Evolutionary conservation across 2,888 invertebrate genomes (phyloP).

Genomic region (Noctua janthina): DNA sequence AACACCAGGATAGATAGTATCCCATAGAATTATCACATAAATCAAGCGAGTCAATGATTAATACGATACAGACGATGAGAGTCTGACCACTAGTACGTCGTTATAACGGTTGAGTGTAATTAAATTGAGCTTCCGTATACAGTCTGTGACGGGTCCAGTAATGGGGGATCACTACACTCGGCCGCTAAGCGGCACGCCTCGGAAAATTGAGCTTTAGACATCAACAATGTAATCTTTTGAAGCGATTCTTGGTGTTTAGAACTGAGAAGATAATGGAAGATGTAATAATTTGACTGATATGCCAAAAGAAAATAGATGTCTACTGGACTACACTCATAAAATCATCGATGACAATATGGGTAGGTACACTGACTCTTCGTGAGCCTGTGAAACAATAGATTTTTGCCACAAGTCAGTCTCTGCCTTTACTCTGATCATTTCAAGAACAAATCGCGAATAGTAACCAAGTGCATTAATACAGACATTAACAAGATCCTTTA

Average conservation of each 20-base stretch:
- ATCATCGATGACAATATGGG: neutral
- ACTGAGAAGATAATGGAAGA: slow-evolving; percentile 9
- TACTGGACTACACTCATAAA: neutral
- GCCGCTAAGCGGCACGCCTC: slow-evolving; percentile 53
- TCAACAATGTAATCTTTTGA: slow-evolving; percentile 68
- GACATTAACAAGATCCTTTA: too few relatives aligned
- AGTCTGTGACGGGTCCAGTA: slow-evolving; percentile 66
- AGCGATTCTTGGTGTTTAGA: slow-evolving; percentile 30
- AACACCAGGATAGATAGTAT: slow-evolving; percentile 77
- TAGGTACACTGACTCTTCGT: too few relatives aligned
- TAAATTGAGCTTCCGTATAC: slow-evolving; percentile 88
- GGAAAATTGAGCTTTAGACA: slow-evolving; percentile 73
- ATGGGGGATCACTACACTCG: slow-evolving; percentile 63
- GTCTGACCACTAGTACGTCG: slow-evolving; percentile 77
- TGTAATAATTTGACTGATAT: neutral
- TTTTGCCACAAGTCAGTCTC: neutral
- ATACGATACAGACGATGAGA: slow-evolving; percentile 82
- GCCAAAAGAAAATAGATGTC: neutral
- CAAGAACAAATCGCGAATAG: too few relatives aligned
- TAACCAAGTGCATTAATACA: neutral
- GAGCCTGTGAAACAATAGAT: neutral
- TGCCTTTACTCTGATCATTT: neutral
- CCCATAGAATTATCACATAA: slow-evolving; percentile 87
- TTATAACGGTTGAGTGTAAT: slow-evolving; percentile 88
- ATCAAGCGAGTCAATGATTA: slow-evolving; percentile 86